phyloP scores from a whole-genome alignment of 1,140 invertebrate species.

The Trachymyrmex cornetzi region DNA sequence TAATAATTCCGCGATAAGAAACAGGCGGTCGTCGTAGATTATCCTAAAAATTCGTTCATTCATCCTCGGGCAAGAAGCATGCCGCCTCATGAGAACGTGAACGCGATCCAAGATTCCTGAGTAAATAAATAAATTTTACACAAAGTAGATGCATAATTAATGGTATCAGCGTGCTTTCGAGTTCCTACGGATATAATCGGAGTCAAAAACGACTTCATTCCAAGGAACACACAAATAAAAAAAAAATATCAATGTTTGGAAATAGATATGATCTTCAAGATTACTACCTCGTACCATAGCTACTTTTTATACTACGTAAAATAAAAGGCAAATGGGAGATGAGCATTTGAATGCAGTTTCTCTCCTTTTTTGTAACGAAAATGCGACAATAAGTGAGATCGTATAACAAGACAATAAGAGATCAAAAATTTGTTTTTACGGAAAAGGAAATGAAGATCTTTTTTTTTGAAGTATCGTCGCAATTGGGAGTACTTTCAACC shows the following conservation, averaged over 20 bases:
- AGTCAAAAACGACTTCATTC: not conserved
- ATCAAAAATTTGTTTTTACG: not conserved
- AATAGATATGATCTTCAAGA: not conserved
- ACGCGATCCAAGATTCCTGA: conserved; percentile 48
- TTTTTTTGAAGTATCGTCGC: no score
- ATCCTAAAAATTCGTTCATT: not conserved
- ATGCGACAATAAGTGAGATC: conserved; percentile 37
- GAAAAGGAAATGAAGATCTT: not conserved
- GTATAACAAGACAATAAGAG: not conserved
- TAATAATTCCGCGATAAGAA: conserved; percentile 7
- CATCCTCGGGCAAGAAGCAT: conserved; percentile 25
- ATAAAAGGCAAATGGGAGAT: not conserved
- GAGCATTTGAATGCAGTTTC: not conserved
- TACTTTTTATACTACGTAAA: conserved; percentile 35
- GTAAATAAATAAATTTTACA: conserved; percentile 58
- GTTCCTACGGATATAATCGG: conserved; percentile 25
- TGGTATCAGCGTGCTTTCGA: not conserved
- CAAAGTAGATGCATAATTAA: conserved; percentile 33
- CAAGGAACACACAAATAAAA: not conserved
- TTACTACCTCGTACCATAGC: not conserved
- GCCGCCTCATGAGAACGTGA: not conserved
- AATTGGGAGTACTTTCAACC: no score
- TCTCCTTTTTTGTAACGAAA: conserved; percentile 5
- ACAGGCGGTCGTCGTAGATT: not conserved
- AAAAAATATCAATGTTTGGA: not conserved